Conservation (phyloP, 2,113 vertebrate genomes). For the Brienomyrus brachyistius region DNA sequence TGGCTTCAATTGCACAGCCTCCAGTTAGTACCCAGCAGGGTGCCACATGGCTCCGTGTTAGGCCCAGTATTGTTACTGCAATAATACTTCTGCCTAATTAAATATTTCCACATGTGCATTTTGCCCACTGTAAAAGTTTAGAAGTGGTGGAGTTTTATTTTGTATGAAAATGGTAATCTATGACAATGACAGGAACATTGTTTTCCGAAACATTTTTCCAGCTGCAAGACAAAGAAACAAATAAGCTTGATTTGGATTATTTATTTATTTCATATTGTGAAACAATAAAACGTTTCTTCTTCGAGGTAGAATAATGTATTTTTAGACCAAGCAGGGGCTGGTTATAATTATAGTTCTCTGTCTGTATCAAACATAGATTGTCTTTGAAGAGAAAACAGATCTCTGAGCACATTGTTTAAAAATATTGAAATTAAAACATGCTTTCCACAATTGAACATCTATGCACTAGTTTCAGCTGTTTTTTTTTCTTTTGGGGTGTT, state of each 20-base stretch:
- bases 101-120: neutral
- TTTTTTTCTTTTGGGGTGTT: neutral
- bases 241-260: neutral
- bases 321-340: neutral
- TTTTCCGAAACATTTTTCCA: neutral
- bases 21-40: neutral
- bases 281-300: neutral
- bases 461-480: neutral
- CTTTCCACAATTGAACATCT: neutral
- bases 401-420: neutral
- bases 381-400: neutral
- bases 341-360: neutral
- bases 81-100: neutral
- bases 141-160: neutral
- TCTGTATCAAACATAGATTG: neutral
- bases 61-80: neutral
- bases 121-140: neutral
- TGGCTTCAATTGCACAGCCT: neutral
- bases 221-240: neutral
- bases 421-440: neutral
- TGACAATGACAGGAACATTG: neutral
- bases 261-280: neutral
- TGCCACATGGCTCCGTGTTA: neutral
- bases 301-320: neutral
- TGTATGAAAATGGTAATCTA: neutral